Evolutionary conservation across 2,797 vertebrate species (phyloP).

Genomic region (Peromyscus aztecus): DNA sequence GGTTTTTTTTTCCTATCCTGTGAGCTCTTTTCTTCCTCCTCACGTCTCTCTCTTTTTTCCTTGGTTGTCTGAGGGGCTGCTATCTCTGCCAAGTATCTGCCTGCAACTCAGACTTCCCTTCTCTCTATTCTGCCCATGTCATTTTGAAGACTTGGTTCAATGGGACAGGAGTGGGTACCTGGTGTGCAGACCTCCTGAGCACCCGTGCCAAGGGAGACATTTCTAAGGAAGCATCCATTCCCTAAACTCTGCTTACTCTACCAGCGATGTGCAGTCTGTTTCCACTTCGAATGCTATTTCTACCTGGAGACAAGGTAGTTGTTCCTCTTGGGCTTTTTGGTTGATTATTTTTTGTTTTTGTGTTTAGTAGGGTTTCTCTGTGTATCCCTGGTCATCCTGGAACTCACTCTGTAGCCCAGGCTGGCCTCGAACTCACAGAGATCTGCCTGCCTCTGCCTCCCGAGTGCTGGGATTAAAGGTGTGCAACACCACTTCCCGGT

Average conservation of each 20-base stretch:
- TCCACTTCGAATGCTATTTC: not conserved
- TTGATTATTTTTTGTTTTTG: no score
- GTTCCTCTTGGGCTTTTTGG: not conserved
- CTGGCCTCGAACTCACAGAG: not conserved
- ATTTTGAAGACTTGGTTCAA: not conserved
- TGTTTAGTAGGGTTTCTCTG: not conserved
- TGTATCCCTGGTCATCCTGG: not conserved
- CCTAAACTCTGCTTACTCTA: not conserved
- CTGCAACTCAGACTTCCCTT: not conserved
- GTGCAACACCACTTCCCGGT: not conserved
- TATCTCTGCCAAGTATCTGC: conserved; percentile 6
- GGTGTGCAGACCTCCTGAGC: not conserved
- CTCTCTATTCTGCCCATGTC: not conserved
- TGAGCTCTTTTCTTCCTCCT: not conserved
- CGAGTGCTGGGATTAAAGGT: not conserved
- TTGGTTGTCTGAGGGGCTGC: not conserved
- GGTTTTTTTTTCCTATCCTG: not conserved
- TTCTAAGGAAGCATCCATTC: not conserved
- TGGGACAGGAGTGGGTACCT: conserved; percentile 31
- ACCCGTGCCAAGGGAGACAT: not conserved
- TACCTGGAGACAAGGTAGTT: not conserved
- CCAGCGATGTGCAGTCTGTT: not conserved
- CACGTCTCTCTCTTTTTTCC: not conserved
- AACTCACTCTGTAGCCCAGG: not conserved
- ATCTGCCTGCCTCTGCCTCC: not conserved